Base-by-base conservation (phyloP, 1,140 invertebrate species). In the Hesperophylax magnus region DNA sequence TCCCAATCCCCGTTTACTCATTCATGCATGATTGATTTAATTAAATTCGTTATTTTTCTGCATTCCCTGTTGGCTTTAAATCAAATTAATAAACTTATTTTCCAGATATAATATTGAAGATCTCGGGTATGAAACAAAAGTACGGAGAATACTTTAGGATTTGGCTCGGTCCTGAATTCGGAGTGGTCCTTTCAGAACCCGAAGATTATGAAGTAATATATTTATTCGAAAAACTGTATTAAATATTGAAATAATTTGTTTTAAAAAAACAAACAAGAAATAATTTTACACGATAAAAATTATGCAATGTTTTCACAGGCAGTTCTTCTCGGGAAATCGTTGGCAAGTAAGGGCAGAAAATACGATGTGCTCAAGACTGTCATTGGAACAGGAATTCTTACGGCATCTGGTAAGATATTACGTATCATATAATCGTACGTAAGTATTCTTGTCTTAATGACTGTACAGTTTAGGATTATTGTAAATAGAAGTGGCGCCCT, bases 171-270 rank as follows among this genome's bases (percentile, higher is more conserved):
- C 58, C 58, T 61, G 58, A 61, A 61, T 24, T 61, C 18, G 58
- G 20, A 22, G 18, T 61, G 9, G 58, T 61, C 0, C 58, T 61
- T 7, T 61, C 58, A 11, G 58, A 61, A 20, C 58, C 58, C 14
- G 58, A 61, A 61, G 58, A 61, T 61, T 61, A 61, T 9, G 58
- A 61, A 24, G 58, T 61, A 61, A 18, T 47, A 47, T 47, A 47
- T 0, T 47, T 14, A 2, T 9, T 9, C 39, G 11, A 39, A 9
- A 60, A 17, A 56, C 17, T 56, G 5, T 39, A 39, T 39, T 18
- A 0, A 60, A n/a, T 6, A 60, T 20, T 58, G 0, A 20, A 5
- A 7, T n/a, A 58, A n/a, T 58, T 5, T 5, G 4, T 3, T 58
- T 20, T 3, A 58, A 58, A 58, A 58, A n/a, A 58, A 6, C 4